A percentile compares a stretch with the other conserved stretches of the same genome.
These are phyloP conservation scores for Hemiscyllium ocellatum DNA, from an alignment of 2,113 vertebrate genomes.

Conservation along the genomic window DNA sequence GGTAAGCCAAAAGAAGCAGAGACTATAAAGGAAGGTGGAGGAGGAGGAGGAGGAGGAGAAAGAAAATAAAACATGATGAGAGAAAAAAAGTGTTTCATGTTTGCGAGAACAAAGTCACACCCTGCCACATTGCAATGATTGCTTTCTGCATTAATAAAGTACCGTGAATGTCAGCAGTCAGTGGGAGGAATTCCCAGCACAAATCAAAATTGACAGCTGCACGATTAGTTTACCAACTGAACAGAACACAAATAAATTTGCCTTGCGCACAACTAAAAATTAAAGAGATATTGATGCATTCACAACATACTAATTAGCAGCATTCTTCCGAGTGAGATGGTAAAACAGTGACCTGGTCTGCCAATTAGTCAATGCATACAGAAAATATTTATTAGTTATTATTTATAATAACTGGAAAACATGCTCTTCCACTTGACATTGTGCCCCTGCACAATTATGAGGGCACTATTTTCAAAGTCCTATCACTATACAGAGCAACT, in stretches of 20 bases:
- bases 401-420: constrained; percentile 10
- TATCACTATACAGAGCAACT: not conserved
- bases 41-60: constrained; percentile 36
- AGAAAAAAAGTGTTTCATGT: constrained; percentile 57
- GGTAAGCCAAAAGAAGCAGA: constrained; percentile 86
- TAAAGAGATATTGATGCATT: constrained; percentile 26
- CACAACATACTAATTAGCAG: constrained; percentile 30
- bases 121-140: constrained; percentile 35
- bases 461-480: not conserved
- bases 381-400: constrained; percentile 20
- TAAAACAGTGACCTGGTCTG: not conserved
- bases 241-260: constrained; percentile 35
- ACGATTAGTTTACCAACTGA: constrained; percentile 36
- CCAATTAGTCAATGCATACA: not conserved
- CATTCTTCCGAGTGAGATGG: not conserved
- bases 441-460: not conserved
- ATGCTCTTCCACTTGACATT: not conserved
- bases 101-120: constrained; percentile 55
- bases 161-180: constrained; percentile 29
- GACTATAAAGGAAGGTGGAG: constrained; percentile 63
- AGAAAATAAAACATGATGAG: constrained; percentile 44
- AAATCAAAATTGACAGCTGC: constrained; percentile 39
- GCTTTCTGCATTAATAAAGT: constrained; percentile 31
- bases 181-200: constrained; percentile 14
- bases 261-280: constrained; percentile 8